phyloP scores from a whole-genome alignment of 53 echinoderm and acorn worm species.

The Actinopyga echinites region DNA sequence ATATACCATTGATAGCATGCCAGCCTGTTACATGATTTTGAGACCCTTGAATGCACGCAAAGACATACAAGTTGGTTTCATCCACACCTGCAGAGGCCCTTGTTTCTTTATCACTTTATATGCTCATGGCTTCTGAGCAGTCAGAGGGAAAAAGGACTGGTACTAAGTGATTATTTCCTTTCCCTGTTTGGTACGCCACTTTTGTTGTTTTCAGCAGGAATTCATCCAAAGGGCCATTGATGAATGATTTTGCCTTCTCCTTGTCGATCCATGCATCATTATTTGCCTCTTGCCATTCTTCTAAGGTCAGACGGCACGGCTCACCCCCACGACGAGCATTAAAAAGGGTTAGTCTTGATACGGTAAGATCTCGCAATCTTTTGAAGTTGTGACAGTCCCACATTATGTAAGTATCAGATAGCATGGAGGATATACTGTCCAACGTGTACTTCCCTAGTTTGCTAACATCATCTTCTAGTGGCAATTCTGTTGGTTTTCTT shows the following conservation, averaged over 20 bases:
- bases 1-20: conserved; percentile 56
- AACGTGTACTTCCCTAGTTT: conserved; percentile 36
- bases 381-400: conserved; percentile 5
- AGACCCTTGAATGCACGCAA: conserved; percentile 44
- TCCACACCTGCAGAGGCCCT: conserved; percentile 19
- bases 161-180: no score
- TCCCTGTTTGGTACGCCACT: no score
- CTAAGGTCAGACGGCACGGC: conserved; percentile 20
- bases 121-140: conserved; percentile 45
- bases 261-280: conserved; percentile 8
- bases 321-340: conserved; percentile 48
- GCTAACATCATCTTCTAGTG: conserved; percentile 65
- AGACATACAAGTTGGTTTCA: conserved; percentile 50
- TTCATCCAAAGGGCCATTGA: not conserved
- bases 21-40: conserved; percentile 57
- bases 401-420: not conserved
- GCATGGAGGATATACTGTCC: not conserved
- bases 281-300: conserved; percentile 15
- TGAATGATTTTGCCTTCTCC: not conserved
- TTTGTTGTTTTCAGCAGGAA: no score
- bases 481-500: conserved; percentile 56
- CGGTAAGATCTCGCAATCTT: not conserved
- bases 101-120: conserved; percentile 31
- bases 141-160: conserved; percentile 67
- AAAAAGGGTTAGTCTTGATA: conserved; percentile 18